Conservation (phyloP, 2,113 vertebrate species). For the Sardina pilchardus region DNA sequence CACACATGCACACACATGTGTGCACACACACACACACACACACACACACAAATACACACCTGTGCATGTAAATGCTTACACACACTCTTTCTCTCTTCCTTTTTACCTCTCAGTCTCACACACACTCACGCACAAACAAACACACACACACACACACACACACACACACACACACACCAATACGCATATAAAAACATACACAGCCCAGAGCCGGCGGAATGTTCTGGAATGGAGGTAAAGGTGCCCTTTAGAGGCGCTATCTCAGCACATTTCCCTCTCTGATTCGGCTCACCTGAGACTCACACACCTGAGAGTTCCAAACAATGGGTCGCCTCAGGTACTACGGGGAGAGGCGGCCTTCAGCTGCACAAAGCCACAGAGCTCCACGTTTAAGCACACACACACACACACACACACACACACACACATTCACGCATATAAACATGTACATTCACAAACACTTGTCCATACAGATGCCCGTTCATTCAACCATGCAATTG, state of each 20-base stretch:
- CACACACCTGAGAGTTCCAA: not conserved
- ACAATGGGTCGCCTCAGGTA: not conserved
- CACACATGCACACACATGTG: not conserved
- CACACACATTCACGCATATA: not conserved
- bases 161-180: not conserved
- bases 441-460: not conserved
- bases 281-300: conserved; percentile 13
- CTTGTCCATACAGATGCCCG: not conserved
- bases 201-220: conserved; percentile 15
- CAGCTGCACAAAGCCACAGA: not conserved
- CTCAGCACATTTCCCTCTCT: conserved; percentile 22
- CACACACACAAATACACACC: not conserved
- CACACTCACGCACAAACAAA: conserved; percentile 5
- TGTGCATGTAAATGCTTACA: not conserved
- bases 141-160: conserved; percentile 5
- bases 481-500: not conserved
- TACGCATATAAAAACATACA: not conserved
- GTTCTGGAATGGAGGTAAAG: conserved; percentile 21
- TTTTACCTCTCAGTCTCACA: not conserved
- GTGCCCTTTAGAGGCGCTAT: conserved; percentile 37
- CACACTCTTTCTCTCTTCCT: not conserved
- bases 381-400: not conserved
- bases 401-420: not conserved
- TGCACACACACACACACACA: not conserved
- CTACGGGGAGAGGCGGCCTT: not conserved